Conservation (phyloP, 2,888 invertebrate species). For the Homarus gammarus region DNA sequence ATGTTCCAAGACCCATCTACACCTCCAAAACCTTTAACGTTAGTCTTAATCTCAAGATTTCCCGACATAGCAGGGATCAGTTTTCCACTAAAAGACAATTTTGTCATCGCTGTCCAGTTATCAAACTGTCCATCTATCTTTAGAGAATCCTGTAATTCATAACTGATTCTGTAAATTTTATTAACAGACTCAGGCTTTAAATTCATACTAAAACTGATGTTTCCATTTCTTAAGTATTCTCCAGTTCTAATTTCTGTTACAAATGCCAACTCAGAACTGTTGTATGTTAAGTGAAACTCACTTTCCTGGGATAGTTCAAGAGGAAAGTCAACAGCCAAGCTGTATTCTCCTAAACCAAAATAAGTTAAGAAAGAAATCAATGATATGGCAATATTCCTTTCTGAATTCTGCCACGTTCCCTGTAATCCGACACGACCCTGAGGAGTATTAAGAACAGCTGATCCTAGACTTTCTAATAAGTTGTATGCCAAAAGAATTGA, state of each 20-base stretch:
- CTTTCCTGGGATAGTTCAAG: not conserved
- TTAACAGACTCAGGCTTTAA: not conserved
- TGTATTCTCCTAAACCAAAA: slow-evolving; percentile 34
- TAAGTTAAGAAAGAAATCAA: slow-evolving; percentile 17
- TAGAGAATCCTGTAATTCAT: slow-evolving; percentile 24
- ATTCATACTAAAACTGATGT: slow-evolving; percentile 9
- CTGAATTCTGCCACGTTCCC: not conserved
- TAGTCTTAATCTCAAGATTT: slow-evolving; percentile 39
- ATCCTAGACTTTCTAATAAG: not conserved
- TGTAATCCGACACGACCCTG: slow-evolving; percentile 32
- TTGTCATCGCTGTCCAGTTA: not conserved
- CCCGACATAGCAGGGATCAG: slow-evolving; percentile 19
- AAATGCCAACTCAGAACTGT: slow-evolving; percentile 11
- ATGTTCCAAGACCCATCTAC: slow-evolving; percentile 51
- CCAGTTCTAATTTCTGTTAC: not conserved
- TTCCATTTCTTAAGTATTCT: slow-evolving; percentile 30
- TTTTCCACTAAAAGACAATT: not conserved
- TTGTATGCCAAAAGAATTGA: slow-evolving; percentile 1
- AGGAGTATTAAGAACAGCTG: slow-evolving; percentile 28
- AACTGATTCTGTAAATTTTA: slow-evolving; percentile 39
- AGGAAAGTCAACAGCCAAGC: slow-evolving; percentile 12
- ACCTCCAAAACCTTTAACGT: slow-evolving; percentile 16
- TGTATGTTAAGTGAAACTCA: not conserved
- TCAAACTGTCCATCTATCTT: slow-evolving; percentile 48
- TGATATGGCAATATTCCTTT: not conserved